These are phyloP conservation scores for Patiria miniata DNA, from an alignment of 35 echinoderm and acorn worm species.

Conservation along the genomic window DNA sequence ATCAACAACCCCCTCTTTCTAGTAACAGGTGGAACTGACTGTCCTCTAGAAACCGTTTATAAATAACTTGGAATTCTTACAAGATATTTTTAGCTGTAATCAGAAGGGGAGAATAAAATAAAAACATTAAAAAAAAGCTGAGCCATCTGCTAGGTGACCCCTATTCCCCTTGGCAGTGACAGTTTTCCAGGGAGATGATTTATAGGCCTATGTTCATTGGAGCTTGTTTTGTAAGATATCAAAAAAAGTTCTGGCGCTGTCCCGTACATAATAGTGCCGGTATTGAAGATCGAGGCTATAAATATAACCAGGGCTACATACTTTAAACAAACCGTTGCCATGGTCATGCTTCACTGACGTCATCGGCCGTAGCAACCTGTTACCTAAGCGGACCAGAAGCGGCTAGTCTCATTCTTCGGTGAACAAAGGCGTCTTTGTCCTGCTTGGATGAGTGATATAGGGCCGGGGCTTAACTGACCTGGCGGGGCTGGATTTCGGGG, in stretches of 20 bases:
- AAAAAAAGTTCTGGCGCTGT: background rate
- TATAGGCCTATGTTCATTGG: too few relatives aligned
- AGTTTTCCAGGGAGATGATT: too few relatives aligned
- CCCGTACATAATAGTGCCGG: background rate
- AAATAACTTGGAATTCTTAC: too few relatives aligned
- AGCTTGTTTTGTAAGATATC: too few relatives aligned
- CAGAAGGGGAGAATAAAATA: too few relatives aligned
- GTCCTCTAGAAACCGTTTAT: too few relatives aligned
- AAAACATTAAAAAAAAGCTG: too few relatives aligned
- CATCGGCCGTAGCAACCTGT: background rate
- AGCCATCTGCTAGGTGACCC: too few relatives aligned
- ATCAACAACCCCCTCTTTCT: too few relatives aligned
- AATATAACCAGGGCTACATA: slow-evolving; percentile 15
- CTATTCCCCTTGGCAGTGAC: too few relatives aligned
- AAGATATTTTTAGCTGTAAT: too few relatives aligned
- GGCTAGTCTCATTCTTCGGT: background rate
- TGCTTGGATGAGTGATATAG: background rate
- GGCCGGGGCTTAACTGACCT: background rate
- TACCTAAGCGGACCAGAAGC: background rate
- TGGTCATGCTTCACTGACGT: background rate
- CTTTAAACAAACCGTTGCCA: slow-evolving; percentile 15
- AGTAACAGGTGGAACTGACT: too few relatives aligned
- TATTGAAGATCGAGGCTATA: background rate
- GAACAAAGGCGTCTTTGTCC: slow-evolving; percentile 10
- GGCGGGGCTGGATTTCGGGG: background rate